Conservation (phyloP, 2,113 vertebrate species). For the Martes martes region DNA sequence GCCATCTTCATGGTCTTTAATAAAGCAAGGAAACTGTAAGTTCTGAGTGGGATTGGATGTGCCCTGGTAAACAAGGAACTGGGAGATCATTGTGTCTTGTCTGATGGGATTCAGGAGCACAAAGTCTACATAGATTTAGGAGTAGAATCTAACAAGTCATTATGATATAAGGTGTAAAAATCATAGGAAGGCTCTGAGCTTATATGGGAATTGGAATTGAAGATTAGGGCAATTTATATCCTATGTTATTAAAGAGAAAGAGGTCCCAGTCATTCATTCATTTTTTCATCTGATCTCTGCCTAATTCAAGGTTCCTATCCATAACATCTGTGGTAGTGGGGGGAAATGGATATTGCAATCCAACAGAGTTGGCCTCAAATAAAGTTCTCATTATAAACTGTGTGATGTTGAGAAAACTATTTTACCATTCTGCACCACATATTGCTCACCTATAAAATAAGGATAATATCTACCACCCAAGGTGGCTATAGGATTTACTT, state of each 20-base stretch:
- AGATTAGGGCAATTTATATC: neutral
- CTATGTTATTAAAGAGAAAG: neutral
- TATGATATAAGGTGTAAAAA: neutral
- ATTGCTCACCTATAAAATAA: neutral
- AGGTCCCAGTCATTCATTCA: fast-evolving
- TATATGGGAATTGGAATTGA: neutral
- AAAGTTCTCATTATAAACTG: neutral
- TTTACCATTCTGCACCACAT: neutral
- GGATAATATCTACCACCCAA: neutral
- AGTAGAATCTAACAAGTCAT: neutral
- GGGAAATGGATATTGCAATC: neutral
- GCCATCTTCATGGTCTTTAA: neutral
- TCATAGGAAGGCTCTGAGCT: neutral
- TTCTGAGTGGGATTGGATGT: neutral
- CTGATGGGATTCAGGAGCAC: neutral
- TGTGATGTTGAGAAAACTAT: neutral
- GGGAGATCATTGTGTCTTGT: neutral
- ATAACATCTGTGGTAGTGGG: neutral
- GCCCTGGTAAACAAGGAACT: neutral
- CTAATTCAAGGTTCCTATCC: neutral
- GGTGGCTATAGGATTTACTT: neutral
- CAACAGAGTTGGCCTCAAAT: neutral
- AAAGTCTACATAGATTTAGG: neutral
- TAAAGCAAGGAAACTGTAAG: neutral
- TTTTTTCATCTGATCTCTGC: too few species aligned